Evolutionary conservation across 2,113 vertebrate genomes (phyloP), one percentile per base, ranked within the genome.

Genomic region (Atrichornis clamosus): DNA sequence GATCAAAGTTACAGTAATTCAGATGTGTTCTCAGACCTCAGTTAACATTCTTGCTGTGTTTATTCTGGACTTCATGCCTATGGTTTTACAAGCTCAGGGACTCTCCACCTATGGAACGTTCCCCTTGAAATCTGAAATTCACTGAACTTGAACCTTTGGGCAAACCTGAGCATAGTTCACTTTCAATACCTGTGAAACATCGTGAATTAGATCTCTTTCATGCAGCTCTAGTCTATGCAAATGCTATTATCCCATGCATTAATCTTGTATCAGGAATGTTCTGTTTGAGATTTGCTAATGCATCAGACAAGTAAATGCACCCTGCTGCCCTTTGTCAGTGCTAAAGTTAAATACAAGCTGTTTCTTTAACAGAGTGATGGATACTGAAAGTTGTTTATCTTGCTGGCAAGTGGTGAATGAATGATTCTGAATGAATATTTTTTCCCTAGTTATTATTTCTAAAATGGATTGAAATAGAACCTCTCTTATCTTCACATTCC

Each of bases 1-100:
- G 53, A 78, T 95, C 89, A 89, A 91, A 92, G 87, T 90, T 79
- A 13, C 65, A 84, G 56, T 58, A 90, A 80, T 79, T 74, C 70
- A 85, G 80, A 91, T 64, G 41, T 82, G 81, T 87, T 95, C 84
- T 93, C 65, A 96, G 74, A 37, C 62, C 70, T 85, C 93, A 69
- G 89, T 72, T 56, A 60, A 87, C 84, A 87, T 95, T 96, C 89
- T 93, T 91, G 41, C 81, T 68, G 49, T 91, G 73, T 96, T 96
- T 97, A 87, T 95, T 91, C 91, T 93, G 96, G 89, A 94, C 44
- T 79, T 89, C 49, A 42, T 79, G 74, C 84, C 65, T 79, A 10
- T 14, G 20, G 5, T 89, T 96, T 94, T 89, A 95, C 84, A 95
- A 94, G 91, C 77, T 81, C 49, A 53, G 84, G 69, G 89, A 73